Evolutionary conservation across 2,888 invertebrate genomes (phyloP), one percentile per base, ranked within the genome.

Genomic region (Arctia plantaginis): DNA sequence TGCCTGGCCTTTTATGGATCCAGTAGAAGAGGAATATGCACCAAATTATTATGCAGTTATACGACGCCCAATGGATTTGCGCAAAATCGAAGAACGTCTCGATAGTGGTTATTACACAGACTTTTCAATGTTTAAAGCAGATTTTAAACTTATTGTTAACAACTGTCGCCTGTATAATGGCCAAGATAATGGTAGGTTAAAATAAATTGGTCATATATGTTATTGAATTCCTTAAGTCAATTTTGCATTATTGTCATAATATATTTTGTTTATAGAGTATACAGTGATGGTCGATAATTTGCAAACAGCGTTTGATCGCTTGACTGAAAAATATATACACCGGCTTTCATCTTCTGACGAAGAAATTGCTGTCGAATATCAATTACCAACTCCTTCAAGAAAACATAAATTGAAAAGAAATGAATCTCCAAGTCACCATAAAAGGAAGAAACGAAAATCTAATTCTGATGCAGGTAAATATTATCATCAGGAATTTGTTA

Each of bases 141-240:
- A 99, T 93, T 99, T 99, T 92, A 97, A 98, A 88, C 96, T 98
- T 74, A 99, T 99, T 88, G 98, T 99, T 15, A 98, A 98, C 87
- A 99, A 99, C 91, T 99, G 99, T 91, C 96, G 98, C 71, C 96
- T 98, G 72, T 99, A 99, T 91, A 99, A 99, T 95, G 99, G 99
- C 73, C 98, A 98, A 85, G 98, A 98, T 88, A 99, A 98, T 96
- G 99, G 99, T 99, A 91, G 35, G 81, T 76, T 62, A 30, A 1
- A 62, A 33, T n/a, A 0, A 55, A 71, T 70, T 8, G 39, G 33
- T 30, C 18, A 66, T 67, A 41, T 39, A 69, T 0, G 67, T 23
- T 18, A n/a, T 13, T 13, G 3, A 10, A 4, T 39, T 35, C 35
- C n/a, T 35, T 30, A 12, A 66, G 20, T 13, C 23, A 39, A 35